Evolutionary conservation across 2,113 vertebrate genomes (phyloP).

Genomic region (Madoqua kirkii): DNA sequence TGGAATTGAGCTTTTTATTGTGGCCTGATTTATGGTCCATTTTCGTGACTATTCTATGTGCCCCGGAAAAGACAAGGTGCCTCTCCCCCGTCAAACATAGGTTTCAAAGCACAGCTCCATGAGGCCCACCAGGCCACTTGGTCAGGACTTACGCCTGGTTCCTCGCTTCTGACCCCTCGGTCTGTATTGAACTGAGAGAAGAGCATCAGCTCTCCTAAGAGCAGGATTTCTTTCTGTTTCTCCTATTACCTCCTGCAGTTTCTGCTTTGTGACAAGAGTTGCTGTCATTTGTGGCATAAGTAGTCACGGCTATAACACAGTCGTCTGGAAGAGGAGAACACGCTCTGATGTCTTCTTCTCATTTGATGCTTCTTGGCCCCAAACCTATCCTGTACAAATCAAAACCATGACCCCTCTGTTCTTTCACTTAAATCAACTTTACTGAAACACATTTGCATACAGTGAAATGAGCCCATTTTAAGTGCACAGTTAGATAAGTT

Average conservation of each 20-base stretch:
- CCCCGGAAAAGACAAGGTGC: not conserved
- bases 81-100: not conserved
- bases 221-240: not conserved
- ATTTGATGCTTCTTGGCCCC: not conserved
- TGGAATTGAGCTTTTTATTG: not conserved
- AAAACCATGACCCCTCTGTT: not conserved
- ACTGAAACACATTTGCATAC: not conserved
- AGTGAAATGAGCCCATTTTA: not conserved
- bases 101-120: not conserved
- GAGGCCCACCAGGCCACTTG: rapidly evolving
- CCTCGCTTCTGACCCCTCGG: not conserved
- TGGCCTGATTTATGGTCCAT: not conserved
- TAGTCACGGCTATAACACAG: not conserved
- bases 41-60: not conserved
- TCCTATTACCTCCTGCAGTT: not conserved
- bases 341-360: not conserved
- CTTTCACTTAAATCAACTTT: not conserved
- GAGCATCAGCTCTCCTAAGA: not conserved
- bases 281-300: not conserved
- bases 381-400: not conserved
- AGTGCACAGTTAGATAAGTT: not conserved
- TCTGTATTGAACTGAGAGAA: not conserved
- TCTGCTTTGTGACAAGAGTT: not conserved
- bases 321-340: not conserved
- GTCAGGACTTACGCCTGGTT: not conserved